Evolutionary conservation across 2,888 invertebrate genomes (phyloP).

Genomic region (Congeria kusceri): DNA sequence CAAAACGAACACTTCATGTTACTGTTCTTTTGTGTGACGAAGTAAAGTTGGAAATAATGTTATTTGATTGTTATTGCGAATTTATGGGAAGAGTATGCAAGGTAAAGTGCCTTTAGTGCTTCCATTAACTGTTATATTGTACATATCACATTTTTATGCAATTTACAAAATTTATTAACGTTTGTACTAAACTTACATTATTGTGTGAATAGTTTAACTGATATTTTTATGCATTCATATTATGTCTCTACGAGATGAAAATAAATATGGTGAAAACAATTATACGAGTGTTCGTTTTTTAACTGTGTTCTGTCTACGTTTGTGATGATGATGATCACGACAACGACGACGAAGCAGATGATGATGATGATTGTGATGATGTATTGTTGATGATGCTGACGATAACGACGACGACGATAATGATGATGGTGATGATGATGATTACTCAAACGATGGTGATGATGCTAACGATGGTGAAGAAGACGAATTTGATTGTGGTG

Average conservation of each 20-base stretch:
- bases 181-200: conserved; percentile 2
- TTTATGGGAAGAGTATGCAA: conserved; percentile 1
- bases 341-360: neutral
- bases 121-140: conserved; percentile 4
- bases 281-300: neutral
- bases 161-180: conserved; percentile 10
- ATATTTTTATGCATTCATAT: neutral
- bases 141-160: neutral
- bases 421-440: conserved; percentile 36
- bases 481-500: neutral
- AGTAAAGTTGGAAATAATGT: no score
- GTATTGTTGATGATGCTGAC: conserved; percentile 13
- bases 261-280: neutral
- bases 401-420: conserved; percentile 17
- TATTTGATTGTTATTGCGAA: neutral
- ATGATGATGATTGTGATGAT: conserved; percentile 1
- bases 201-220: neutral
- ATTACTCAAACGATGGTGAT: conserved; percentile 23
- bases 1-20: no score
- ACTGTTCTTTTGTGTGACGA: no score
- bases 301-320: no score
- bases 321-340: neutral
- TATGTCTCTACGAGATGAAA: neutral
- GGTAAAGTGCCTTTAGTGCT: neutral
- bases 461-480: conserved; percentile 22